Conservation (phyloP, 2,797 vertebrate genomes). For the Melanotaenia nigrans region DNA sequence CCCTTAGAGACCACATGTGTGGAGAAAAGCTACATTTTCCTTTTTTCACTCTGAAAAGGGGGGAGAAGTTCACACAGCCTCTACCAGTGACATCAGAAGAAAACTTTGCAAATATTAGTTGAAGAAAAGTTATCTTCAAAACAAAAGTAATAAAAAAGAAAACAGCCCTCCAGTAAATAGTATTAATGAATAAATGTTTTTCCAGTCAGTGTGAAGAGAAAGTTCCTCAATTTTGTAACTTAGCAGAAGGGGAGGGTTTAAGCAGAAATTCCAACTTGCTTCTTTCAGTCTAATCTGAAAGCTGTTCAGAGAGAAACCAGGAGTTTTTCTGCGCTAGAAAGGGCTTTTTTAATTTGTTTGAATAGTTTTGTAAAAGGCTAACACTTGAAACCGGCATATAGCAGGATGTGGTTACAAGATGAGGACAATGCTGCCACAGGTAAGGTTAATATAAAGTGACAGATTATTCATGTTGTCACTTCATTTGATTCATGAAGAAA, state of each 20-base stretch:
- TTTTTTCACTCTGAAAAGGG: conserved; percentile 15
- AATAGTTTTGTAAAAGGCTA: not conserved
- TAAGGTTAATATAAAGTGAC: conserved; percentile 37
- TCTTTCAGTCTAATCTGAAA: conserved; percentile 9
- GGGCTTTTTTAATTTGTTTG: not conserved
- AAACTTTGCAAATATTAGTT: not conserved
- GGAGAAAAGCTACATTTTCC: conserved; percentile 16
- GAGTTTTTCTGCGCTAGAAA: conserved; percentile 18
- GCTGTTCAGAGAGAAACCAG: conserved; percentile 16
- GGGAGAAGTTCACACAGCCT: conserved; percentile 21
- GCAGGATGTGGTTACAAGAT: conserved; percentile 65
- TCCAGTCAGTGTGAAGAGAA: not conserved
- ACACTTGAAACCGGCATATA: not conserved
- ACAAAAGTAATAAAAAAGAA: not conserved
- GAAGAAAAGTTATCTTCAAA: not conserved
- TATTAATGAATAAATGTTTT: not conserved
- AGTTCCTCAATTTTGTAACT: conserved; percentile 53
- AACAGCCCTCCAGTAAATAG: not conserved
- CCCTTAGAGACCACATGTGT: conserved; percentile 35
- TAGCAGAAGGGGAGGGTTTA: conserved; percentile 45
- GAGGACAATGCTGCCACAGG: conserved; percentile 54
- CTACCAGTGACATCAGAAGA: conserved; percentile 4
- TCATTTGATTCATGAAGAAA: not conserved
- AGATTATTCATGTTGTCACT: not conserved
- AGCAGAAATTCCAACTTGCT: conserved; percentile 31